Conservation (phyloP, 2,113 vertebrate genomes). For the Todiramphus saurophagus region DNA sequence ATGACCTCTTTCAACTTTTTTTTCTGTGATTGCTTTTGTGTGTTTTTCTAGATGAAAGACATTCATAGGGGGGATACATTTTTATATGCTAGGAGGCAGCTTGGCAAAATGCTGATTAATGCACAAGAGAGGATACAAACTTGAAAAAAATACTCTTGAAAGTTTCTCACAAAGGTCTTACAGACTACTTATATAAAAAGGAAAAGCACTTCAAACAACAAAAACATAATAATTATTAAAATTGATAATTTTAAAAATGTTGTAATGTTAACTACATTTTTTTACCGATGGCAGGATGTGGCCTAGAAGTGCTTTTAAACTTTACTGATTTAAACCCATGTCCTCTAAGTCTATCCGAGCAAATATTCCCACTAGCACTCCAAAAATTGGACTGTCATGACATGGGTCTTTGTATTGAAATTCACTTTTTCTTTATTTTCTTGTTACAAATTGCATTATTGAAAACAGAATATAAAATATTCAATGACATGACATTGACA, state of each 20-base stretch:
- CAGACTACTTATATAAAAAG: fast-evolving
- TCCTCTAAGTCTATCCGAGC: neutral
- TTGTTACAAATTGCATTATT: neutral
- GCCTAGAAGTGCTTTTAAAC: neutral
- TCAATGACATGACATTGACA: too few species aligned
- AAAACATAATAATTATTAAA: neutral
- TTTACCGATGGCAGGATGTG: neutral
- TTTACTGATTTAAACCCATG: neutral
- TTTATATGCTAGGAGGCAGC: neutral
- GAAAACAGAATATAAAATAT: neutral
- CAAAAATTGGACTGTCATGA: neutral
- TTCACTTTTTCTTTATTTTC: neutral
- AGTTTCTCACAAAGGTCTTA: neutral
- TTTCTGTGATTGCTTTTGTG: neutral
- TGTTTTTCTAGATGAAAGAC: neutral
- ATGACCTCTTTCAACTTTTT: neutral
- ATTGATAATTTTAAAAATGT: neutral
- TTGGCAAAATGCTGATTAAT: neutral
- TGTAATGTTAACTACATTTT: neutral
- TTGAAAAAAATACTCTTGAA: neutral
- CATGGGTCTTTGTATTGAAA: neutral
- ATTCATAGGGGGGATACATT: neutral
- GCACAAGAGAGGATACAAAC: neutral
- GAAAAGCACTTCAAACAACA: neutral
- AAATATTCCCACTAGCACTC: neutral